These are phyloP conservation scores for Nothura maculosa DNA, from an alignment of 2,797 vertebrate species.

Conservation along the genomic window DNA sequence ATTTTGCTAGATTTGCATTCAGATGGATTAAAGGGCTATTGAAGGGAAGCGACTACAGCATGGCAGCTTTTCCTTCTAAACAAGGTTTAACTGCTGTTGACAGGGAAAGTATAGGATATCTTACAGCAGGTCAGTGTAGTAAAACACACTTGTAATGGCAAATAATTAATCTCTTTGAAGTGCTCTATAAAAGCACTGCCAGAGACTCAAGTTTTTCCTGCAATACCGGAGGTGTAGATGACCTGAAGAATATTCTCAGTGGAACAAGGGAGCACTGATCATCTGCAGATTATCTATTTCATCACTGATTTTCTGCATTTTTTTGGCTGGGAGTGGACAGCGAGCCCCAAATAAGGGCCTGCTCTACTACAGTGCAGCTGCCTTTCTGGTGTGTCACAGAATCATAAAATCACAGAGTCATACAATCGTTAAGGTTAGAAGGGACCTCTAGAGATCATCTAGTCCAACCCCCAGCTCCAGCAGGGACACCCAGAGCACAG, in stretches of 20 bases:
- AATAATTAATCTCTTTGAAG: background rate
- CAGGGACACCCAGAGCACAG: no score
- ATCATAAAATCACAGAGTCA: no score
- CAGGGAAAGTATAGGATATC: background rate
- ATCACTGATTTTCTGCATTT: background rate
- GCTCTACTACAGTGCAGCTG: background rate
- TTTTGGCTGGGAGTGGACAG: background rate
- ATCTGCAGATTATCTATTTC: background rate
- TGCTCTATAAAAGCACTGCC: background rate
- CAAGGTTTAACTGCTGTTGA: constrained; percentile 10
- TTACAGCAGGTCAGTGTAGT: background rate
- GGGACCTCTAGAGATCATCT: no score
- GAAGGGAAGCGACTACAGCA: background rate
- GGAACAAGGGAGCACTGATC: background rate
- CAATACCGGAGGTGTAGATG: background rate
- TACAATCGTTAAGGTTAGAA: no score
- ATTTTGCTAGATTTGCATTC: background rate
- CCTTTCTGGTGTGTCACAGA: background rate
- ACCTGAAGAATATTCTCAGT: constrained; percentile 11
- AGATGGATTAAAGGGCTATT: background rate
- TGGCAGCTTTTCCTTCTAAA: background rate
- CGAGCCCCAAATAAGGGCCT: background rate
- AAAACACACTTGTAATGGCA: constrained; percentile 6
- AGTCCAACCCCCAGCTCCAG: no score
- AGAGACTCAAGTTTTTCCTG: background rate